These are phyloP conservation scores for Carassius auratus DNA, from an alignment of 2,113 vertebrate genomes.

Conservation along the genomic window DNA sequence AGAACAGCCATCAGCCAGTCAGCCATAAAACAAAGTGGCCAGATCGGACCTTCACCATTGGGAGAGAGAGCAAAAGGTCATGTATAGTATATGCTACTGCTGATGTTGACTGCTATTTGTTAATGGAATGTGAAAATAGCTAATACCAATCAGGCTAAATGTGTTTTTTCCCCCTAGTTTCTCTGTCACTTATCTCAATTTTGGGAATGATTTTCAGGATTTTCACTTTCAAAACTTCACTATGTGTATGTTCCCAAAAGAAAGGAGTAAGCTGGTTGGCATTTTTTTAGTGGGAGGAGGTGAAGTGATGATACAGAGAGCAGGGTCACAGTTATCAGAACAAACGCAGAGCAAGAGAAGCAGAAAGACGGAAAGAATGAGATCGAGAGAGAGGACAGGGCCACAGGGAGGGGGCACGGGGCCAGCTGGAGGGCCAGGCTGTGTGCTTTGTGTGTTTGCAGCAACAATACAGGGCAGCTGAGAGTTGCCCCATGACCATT, in stretches of 20 bases:
- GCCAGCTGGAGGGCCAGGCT: conserved; percentile 44
- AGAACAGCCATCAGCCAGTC: conserved; percentile 28
- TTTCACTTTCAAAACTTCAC: neutral
- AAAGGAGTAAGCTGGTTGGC: neutral
- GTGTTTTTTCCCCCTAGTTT: neutral
- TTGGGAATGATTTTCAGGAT: neutral
- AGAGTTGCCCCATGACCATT: conserved; percentile 37
- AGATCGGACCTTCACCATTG: conserved; percentile 18
- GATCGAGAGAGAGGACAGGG: conserved; percentile 19
- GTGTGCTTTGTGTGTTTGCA: conserved; percentile 48
- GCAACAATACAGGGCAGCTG: conserved; percentile 53
- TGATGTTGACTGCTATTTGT: neutral
- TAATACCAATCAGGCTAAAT: neutral
- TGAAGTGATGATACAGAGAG: neutral
- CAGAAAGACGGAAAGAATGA: neutral
- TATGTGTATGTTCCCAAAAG: neutral
- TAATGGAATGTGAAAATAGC: neutral
- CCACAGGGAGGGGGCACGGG: conserved; percentile 18
- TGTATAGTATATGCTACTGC: neutral
- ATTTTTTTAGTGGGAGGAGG: neutral
- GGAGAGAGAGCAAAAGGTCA: neutral
- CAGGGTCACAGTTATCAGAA: neutral
- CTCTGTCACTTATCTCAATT: neutral
- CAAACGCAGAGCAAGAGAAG: neutral
- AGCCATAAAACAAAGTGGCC: neutral